phyloP scores from a whole-genome alignment of 1,140 invertebrate species.

The Cotesia typhae region DNA sequence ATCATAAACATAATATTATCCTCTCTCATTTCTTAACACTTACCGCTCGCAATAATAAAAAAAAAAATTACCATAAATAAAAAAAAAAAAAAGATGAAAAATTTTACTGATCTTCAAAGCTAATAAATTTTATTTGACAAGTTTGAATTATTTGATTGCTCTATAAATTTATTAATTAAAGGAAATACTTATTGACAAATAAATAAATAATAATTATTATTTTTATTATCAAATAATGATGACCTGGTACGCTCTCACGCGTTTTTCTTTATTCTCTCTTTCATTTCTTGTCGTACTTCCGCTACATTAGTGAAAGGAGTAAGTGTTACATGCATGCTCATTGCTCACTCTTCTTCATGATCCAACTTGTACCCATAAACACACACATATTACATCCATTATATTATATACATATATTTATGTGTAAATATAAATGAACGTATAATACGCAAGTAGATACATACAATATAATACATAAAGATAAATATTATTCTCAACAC shows the following conservation, averaged over 20 bases:
- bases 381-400: not conserved
- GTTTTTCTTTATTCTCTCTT: constrained; percentile 49
- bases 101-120: no score
- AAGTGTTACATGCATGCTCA: constrained; percentile 36
- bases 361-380: constrained; percentile 6
- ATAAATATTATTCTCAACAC: constrained; percentile 28
- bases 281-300: constrained; percentile 41
- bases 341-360: constrained; percentile 34
- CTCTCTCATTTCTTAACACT: not conserved
- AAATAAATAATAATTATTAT: not conserved
- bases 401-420: not conserved
- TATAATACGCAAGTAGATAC: not conserved
- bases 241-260: constrained; percentile 56
- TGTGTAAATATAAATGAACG: not conserved
- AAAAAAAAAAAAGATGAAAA: no score
- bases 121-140: no score
- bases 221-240: constrained; percentile 39
- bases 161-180: not conserved
- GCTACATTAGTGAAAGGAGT: constrained; percentile 64
- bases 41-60: no score
- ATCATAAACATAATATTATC: not conserved
- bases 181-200: not conserved
- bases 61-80: no score
- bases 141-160: no score
- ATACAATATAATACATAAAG: not conserved